Evolutionary conservation across 1,140 invertebrate species (phyloP), one percentile per base, ranked within the genome.

Genomic region (Arctopsyche grandis): DNA sequence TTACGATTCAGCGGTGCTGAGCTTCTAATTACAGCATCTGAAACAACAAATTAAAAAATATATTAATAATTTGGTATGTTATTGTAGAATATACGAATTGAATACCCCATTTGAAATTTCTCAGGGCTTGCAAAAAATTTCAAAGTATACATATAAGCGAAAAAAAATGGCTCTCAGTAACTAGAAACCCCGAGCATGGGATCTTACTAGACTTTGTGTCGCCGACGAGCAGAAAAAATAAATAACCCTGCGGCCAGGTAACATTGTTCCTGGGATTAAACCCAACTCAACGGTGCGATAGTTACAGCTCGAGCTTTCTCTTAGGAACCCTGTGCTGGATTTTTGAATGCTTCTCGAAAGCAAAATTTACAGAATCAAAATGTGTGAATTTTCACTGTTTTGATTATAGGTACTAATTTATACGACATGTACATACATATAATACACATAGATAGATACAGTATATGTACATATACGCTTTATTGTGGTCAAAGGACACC

Each of bases 41-140:
- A 22, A 69, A 69, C 29, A 69, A 66, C 21, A 26, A n/a, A n/a
- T n/a, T n/a, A n/a, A n/a, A n/a, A n/a, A 69, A 29, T 38, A 69
- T 22, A 38, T 26, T 10, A 66, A 5, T 66, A 3, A 26, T 26
- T n/a, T n/a, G n/a, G n/a, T n/a, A n/a, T n/a, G n/a, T n/a, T n/a
- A 21, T 66, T 21, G 21, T 1, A 66, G 21, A 66, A 12, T 16
- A 7, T 22, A 12, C 22, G 9, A 22, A 24, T 69, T 77, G 66
- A 69, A 44, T 10, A 29, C 44, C 76, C 60, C 21, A 14, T 12
- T 5, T 69, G 19, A 19, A 26, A 76, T 66, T 78, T 79, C 81
- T 82, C 78, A 79, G 71, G 75, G 74, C 69, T 79, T 60, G 81
- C 81, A 58, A 79, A 76, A 76, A 77, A 79, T 76, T 60, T 63